Conservation (phyloP, 1,140 invertebrate species). For the Platorchestia sp. region DNA sequence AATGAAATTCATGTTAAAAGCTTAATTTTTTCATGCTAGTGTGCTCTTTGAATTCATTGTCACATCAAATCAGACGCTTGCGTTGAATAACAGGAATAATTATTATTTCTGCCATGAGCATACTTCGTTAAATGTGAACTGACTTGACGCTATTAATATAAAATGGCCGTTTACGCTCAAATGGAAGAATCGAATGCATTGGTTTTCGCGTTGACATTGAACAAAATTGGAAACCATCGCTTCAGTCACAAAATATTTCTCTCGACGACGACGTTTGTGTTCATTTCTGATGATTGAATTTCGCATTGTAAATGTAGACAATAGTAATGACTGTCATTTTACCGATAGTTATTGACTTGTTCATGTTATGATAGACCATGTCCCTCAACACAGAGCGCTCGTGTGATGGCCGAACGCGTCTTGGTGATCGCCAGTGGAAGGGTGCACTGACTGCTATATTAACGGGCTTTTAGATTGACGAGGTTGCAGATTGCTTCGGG, state of each 20-base stretch:
- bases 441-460: constrained; percentile 8
- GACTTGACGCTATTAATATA: not conserved
- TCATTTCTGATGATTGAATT: not conserved
- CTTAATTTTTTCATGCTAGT: not conserved
- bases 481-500: constrained; percentile 14
- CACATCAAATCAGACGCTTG: not conserved
- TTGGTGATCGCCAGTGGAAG: not conserved
- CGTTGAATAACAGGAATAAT: not conserved
- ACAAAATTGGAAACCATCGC: not conserved
- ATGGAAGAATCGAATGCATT: not conserved
- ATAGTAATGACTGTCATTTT: not conserved
- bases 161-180: not conserved
- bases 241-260: not conserved
- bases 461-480: constrained; percentile 42
- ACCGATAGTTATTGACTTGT: not conserved
- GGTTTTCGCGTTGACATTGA: not conserved
- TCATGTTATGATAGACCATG: not conserved
- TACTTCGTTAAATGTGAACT: not conserved
- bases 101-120: not conserved
- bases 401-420: not conserved
- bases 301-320: not conserved
- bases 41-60: not conserved
- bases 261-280: not conserved
- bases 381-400: not conserved
- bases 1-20: not conserved